Base-by-base conservation (phyloP, 2,888 invertebrate species). In the Neoascia interrupta region DNA sequence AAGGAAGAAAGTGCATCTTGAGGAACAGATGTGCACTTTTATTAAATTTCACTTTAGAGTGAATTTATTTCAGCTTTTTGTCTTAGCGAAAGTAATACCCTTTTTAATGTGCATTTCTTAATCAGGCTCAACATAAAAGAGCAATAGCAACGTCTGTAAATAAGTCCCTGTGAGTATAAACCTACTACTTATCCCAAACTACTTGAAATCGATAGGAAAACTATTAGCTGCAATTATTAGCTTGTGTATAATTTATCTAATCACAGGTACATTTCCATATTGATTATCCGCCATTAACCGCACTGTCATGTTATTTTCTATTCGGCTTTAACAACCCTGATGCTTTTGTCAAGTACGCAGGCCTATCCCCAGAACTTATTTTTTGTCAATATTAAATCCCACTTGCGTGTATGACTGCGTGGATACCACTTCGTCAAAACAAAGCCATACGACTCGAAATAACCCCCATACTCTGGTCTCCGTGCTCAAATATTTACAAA, bases 151-250 rank as follows among this genome's bases (percentile, higher is more conserved):
- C n/a, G n/a, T n/a, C n/a, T n/a, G n/a, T n/a, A n/a, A n/a, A n/a
- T n/a, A n/a, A n/a, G n/a, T n/a, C n/a, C n/a, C n/a, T n/a, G n/a
- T n/a, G n/a, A n/a, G n/a, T n/a, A n/a, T n/a, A n/a, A n/a, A n/a
- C n/a, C n/a, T n/a, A n/a, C n/a, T n/a, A n/a, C 31, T 6, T 3
- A 31, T n/a, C 31, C 58, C 70, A 53, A 64, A 58, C 51, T 39
- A 64, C 51, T 70, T 70, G 75, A 70, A 75, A 75, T 51, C 43
- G 75, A 76, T 63, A 58, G 45, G 21, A 70, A 64, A 64, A 64
- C 70, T 76, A 76, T 58, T 64, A 64, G 45, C 36, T 49, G 68
- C 58, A 75, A 75, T 75, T 69, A 75, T 76, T 43, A 43, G 26
- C 51, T 63, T 28, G 51, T 56, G 36, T 43, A 56, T 56, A 56